phyloP scores from a whole-genome alignment of 2,888 invertebrate genomes.

The Acleris cristana region DNA sequence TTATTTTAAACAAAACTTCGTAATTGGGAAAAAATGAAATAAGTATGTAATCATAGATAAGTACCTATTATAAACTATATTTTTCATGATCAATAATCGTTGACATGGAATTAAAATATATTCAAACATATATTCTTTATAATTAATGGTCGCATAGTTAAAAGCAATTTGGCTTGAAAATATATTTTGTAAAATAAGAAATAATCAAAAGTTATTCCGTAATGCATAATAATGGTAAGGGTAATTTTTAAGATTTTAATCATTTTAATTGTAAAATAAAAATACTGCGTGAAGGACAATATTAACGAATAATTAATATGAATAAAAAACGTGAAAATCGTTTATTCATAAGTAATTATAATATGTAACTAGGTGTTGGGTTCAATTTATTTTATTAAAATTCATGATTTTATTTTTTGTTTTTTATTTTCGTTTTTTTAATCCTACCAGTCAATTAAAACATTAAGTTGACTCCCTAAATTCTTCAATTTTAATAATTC shows the following conservation, averaged over 20 bases:
- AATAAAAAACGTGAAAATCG: constrained; percentile 22
- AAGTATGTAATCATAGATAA: neutral
- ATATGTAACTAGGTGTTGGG: constrained; percentile 34
- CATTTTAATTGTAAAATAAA: constrained; percentile 42
- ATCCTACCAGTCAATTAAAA: constrained; percentile 79
- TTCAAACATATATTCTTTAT: constrained; percentile 9
- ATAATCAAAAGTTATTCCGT: constrained; percentile 15
- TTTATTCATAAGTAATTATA: constrained; percentile 5
- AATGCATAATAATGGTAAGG: constrained; percentile 3
- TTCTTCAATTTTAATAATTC: constrained; percentile 78
- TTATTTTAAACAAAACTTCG: too few relatives aligned
- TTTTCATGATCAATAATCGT: constrained; percentile 45
- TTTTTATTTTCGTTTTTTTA: constrained; percentile 41
- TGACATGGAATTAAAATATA: constrained; percentile 37
- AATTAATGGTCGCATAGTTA: constrained; percentile 12
- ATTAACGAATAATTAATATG: constrained; percentile 47
- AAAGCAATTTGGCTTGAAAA: neutral
- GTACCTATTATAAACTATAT: constrained; percentile 2
- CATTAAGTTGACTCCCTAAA: constrained; percentile 79
- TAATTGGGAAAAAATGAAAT: neutral
- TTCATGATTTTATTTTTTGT: constrained; percentile 48
- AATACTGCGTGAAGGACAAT: constrained; percentile 70
- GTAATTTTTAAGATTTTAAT: constrained; percentile 17
- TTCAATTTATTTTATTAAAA: constrained; percentile 56
- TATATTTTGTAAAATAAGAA: constrained; percentile 2